phyloP scores from a whole-genome alignment of 2,113 vertebrate genomes.

The Pica pica region DNA sequence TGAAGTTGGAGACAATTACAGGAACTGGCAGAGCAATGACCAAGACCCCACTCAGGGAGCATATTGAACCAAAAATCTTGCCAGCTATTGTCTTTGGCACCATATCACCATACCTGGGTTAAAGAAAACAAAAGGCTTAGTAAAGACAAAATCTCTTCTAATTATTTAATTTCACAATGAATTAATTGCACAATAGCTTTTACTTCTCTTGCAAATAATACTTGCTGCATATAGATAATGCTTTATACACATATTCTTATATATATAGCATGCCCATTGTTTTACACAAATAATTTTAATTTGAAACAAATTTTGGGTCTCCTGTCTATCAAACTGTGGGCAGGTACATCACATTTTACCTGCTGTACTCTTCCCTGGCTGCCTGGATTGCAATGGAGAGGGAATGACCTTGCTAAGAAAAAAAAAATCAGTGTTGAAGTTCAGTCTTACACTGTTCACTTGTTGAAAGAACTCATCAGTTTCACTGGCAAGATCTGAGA shows the following conservation, averaged over 20 bases:
- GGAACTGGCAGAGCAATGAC: conserved; percentile 96
- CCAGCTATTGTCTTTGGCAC: conserved; percentile 97
- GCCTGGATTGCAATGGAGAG: not conserved
- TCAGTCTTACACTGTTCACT: not conserved
- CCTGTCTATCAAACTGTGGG: not conserved
- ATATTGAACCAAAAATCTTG: conserved; percentile 95
- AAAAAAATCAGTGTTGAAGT: not conserved
- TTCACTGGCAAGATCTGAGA: not conserved
- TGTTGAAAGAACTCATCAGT: not conserved
- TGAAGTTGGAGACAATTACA: conserved; percentile 98
- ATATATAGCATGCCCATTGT: not conserved
- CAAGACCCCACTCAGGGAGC: conserved; percentile 92
- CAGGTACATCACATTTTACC: not conserved
- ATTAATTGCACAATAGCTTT: not conserved
- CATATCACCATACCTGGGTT: conserved; percentile 92
- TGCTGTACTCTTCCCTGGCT: not conserved
- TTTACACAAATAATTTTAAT: not conserved
- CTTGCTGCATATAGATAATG: not conserved
- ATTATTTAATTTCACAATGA: not conserved
- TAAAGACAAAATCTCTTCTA: not conserved
- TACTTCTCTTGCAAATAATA: not conserved
- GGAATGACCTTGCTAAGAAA: not conserved
- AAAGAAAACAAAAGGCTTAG: not conserved
- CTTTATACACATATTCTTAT: not conserved
- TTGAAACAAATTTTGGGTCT: not conserved